Conservation (phyloP, 2,113 vertebrate genomes). For the Dromiciops gliroides region DNA sequence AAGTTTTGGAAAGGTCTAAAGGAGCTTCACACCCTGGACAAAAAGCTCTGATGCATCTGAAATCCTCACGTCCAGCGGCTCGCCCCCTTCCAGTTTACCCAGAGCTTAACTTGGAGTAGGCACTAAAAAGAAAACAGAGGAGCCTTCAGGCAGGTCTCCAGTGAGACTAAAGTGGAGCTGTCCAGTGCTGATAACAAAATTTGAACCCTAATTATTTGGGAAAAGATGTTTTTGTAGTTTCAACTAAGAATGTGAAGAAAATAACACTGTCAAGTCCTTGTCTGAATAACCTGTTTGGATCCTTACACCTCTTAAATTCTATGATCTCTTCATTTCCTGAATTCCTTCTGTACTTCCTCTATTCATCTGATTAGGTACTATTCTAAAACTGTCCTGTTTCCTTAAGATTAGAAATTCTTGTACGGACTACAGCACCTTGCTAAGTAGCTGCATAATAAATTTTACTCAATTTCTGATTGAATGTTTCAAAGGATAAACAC, state of each 20-base stretch:
- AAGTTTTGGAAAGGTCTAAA: not conserved
- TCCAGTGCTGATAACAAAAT: constrained; percentile 2
- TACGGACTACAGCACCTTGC: constrained; percentile 30
- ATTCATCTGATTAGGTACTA: constrained; percentile 17
- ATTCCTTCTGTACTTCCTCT: constrained; percentile 17
- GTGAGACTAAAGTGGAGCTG: not conserved
- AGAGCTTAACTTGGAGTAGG: not conserved
- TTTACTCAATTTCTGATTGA: not conserved
- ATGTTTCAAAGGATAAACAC: not conserved
- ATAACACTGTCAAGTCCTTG: not conserved
- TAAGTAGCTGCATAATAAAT: not conserved
- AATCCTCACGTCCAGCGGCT: not conserved
- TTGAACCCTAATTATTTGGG: not conserved
- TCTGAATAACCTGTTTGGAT: not conserved
- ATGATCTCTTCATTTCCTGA: constrained; percentile 10
- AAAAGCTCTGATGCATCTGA: not conserved
- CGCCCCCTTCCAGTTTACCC: not conserved
- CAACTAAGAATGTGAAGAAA: not conserved
- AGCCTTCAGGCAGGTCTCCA: not conserved
- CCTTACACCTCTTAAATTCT: not conserved
- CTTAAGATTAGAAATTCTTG: not conserved
- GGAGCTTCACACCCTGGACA: not conserved
- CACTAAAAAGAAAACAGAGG: not conserved
- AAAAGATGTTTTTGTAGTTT: not conserved
- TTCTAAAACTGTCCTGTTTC: constrained; percentile 8